Evolutionary conservation across 1,140 invertebrate species (phyloP).

Genomic region (Diachasmimorpha longicaudata): DNA sequence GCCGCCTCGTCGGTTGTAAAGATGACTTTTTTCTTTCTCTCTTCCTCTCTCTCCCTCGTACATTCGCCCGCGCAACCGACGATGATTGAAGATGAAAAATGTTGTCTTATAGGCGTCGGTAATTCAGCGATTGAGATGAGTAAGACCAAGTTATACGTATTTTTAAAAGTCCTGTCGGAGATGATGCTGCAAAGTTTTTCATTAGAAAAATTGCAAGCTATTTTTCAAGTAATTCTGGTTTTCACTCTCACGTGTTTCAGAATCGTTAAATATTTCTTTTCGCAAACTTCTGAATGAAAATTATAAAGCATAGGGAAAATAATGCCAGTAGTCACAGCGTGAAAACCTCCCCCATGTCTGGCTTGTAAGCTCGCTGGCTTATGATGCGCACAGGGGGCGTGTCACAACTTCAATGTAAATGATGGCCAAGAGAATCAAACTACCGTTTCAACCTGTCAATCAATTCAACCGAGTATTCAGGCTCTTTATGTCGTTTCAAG

Average conservation of each 20-base stretch:
- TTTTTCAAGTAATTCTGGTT: background rate
- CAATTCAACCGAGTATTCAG: conserved; percentile 2
- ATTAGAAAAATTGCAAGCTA: background rate
- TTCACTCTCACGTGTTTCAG: background rate
- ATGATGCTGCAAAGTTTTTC: too few relatives aligned
- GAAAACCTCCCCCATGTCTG: background rate
- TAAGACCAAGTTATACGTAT: background rate
- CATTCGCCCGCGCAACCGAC: background rate
- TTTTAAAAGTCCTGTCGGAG: background rate
- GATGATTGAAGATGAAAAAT: conserved; percentile 10
- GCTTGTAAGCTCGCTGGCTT: background rate
- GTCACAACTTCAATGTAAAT: conserved; percentile 25
- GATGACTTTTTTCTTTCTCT: conserved; percentile 19
- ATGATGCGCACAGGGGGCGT: conserved; percentile 18
- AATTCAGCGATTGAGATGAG: background rate
- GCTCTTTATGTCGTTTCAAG: conserved; percentile 1
- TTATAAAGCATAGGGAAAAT: background rate
- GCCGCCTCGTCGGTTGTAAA: conserved; percentile 25
- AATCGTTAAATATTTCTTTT: background rate
- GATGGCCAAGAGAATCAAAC: conserved; percentile 30
- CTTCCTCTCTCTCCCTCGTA: background rate
- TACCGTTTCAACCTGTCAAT: conserved; percentile 37
- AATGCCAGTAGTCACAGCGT: conserved; percentile 1
- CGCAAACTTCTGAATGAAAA: background rate
- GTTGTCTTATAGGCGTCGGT: background rate